Percentiles rank a stretch among this genome's conserved stretches.
These are phyloP conservation scores for Drosophila suboccidentalis DNA, from an alignment of 2,888 invertebrate genomes.

Conservation along the genomic window DNA sequence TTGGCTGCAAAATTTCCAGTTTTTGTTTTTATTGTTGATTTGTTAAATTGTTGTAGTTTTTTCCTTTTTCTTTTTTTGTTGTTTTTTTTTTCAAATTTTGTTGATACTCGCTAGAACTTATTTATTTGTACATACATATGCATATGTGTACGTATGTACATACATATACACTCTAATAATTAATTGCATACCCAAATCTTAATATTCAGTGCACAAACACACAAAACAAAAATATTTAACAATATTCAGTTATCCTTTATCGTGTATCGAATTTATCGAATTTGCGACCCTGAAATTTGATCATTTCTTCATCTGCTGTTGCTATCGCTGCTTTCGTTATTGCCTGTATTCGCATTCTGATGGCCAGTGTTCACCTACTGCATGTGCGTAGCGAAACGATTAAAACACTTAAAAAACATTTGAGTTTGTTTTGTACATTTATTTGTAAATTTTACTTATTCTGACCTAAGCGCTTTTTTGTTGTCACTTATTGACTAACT, in stretches of 20 bases:
- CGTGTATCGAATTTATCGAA: slow-evolving; percentile 16
- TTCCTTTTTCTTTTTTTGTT: slow-evolving; percentile 21
- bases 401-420: slow-evolving; percentile 24
- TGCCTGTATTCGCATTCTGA: not conserved
- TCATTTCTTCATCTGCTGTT: not conserved
- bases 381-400: not conserved
- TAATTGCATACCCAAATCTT: slow-evolving; percentile 22
- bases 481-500: slow-evolving; percentile 9
- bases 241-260: slow-evolving; percentile 4
- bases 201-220: slow-evolving; percentile 4
- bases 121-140: slow-evolving; percentile 7
- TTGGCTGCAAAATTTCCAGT: slow-evolving; percentile 62
- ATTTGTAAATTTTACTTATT: slow-evolving; percentile 11
- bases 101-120: slow-evolving; percentile 38
- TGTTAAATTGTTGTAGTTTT: slow-evolving; percentile 17
- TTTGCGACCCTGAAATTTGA: slow-evolving; percentile 1
- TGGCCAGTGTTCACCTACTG: slow-evolving; percentile 21
- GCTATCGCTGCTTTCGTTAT: not conserved
- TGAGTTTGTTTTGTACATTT: slow-evolving; percentile 17
- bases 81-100: slow-evolving; percentile 69
- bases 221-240: not conserved
- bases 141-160: not conserved
- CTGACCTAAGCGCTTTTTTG: slow-evolving; percentile 14
- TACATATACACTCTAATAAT: not conserved
- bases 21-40: slow-evolving; percentile 26